Evolutionary conservation across 1,140 invertebrate genomes (phyloP), one percentile per base, ranked within the genome.

Genomic region (Pseudobourletiella spinata): DNA sequence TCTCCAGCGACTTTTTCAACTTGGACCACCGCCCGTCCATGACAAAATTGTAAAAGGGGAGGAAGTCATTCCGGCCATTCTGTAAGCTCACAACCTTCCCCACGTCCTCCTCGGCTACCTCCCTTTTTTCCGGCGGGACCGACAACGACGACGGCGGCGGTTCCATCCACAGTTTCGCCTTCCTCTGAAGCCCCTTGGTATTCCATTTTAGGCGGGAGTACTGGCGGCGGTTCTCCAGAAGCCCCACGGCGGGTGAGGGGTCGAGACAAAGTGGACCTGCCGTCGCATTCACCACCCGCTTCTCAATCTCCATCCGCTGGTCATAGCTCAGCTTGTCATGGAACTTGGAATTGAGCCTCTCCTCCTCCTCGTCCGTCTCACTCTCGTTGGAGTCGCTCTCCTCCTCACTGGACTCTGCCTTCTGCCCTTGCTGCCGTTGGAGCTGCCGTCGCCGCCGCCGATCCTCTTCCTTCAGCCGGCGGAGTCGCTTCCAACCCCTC

Each of bases 191-290:
- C 26, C 62, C 61, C 24, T 58, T 30, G 6, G 59, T 52, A 28
- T 66, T 66, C 68, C 68, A 69, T 55, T 66, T 66, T 2, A 61
- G 30, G 50, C 51, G 50, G 30, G 67, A 65, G 55, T 30, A 70
- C 35, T 70, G 65, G 2, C 51, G 24, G 22, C 57, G 42, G 48
- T 70, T 70, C 6, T 55, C 35, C 18, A 70, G 56, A 8, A 65
- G 20, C 0, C 57, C 51, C 28, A 70, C 68, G 0, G 28, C 6
- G 14, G 63, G 67, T 29, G 35, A 56, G 15, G 68, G 68, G 50
- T 70, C 65, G 14, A 70, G 42, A 42, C 68, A 70, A 16, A 70
- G 20, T 55, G 46, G 55, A 1, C 35, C 57, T n/a, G 59, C 25
- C 14, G 68, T 67, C 15, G 20, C 15, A 43, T 65, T 65, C 2